Evolutionary conservation across 2,113 vertebrate species (phyloP).

Genomic region (Heterotis niloticus): DNA sequence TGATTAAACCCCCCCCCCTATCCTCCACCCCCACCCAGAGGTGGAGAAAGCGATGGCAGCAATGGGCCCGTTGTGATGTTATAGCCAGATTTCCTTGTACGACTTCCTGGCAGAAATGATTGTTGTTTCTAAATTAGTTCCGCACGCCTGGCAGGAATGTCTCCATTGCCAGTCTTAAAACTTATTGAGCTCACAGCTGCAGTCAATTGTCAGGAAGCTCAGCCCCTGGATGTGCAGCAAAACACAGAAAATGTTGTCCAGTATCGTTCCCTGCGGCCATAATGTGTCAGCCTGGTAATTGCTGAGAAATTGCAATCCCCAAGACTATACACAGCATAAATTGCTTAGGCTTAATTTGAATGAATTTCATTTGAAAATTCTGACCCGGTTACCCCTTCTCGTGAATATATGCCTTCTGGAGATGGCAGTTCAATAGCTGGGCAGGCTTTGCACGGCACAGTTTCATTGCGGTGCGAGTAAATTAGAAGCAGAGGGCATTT

Average conservation of each 20-base stretch:
- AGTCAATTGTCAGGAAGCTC: conserved; percentile 24
- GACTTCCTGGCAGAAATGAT: conserved; percentile 31
- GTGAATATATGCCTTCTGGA: not conserved
- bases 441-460: not conserved
- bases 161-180: conserved; percentile 34
- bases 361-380: not conserved
- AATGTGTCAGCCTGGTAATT: not conserved
- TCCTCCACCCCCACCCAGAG: not conserved
- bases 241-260: not conserved
- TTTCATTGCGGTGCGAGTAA: not conserved
- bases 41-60: conserved; percentile 3
- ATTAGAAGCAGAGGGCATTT: not conserved
- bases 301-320: not conserved
- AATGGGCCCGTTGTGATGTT: not conserved
- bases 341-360: not conserved
- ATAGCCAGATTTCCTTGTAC: not conserved
- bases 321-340: too few species aligned
- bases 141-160: conserved; percentile 50
- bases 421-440: not conserved
- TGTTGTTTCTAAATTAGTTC: conserved; percentile 45
- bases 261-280: not conserved
- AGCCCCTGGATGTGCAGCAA: not conserved
- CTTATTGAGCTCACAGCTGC: conserved; percentile 26
- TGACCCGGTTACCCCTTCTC: too few species aligned
- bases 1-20: not conserved